Percentiles rank a stretch among this genome's conserved stretches.
phyloP scores from a whole-genome alignment of 2,797 vertebrate genomes.

The Chloroceryle inda region DNA sequence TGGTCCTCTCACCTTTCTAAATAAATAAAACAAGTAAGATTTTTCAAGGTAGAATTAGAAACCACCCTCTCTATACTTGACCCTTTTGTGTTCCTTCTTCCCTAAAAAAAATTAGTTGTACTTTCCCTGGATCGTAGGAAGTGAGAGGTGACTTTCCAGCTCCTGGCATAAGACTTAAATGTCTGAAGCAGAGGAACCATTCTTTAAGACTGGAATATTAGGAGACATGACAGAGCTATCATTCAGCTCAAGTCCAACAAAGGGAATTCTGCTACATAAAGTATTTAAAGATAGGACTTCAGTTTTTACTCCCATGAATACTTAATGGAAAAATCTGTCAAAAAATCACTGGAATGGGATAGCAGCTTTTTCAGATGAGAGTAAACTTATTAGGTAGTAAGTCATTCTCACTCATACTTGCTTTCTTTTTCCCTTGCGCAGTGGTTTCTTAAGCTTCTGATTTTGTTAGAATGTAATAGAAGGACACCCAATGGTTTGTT shows the following conservation, averaged over 20 bases:
- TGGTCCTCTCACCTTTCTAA: background rate
- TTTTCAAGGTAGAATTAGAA: background rate
- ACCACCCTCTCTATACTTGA: background rate
- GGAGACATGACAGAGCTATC: background rate
- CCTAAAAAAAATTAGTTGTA: constrained; percentile 38
- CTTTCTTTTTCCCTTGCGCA: background rate
- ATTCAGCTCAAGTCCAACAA: background rate
- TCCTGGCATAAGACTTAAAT: background rate
- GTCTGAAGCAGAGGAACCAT: background rate
- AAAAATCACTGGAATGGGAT: background rate
- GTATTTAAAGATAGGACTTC: background rate
- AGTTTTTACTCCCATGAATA: background rate
- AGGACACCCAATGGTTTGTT: background rate
- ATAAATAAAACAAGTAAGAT: background rate
- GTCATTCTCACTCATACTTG: background rate
- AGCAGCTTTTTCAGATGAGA: background rate
- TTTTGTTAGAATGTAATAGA: background rate
- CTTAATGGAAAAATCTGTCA: background rate
- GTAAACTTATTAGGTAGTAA: background rate
- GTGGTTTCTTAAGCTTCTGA: background rate
- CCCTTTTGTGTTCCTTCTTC: background rate
- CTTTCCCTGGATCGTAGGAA: constrained; percentile 36
- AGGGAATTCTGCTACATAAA: background rate
- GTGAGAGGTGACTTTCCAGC: constrained; percentile 43
- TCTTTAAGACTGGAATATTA: background rate